A percentile compares a stretch with the other conserved stretches of the same genome.
These are phyloP conservation scores for Sphenopsis melanotis DNA, from an alignment of 2,797 vertebrate species.

Conservation along the genomic window DNA sequence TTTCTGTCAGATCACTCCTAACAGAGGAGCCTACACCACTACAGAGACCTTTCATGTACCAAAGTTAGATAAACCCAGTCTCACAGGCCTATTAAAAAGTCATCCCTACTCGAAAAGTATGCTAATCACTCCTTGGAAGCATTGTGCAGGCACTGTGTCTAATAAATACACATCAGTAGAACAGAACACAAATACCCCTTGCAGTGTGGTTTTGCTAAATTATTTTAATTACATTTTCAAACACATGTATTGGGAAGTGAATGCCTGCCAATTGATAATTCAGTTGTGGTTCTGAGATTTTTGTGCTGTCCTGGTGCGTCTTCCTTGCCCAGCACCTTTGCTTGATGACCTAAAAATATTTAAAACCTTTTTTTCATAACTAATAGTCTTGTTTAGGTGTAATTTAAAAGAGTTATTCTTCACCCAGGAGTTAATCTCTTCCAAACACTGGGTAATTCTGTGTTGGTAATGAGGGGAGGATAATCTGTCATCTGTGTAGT, in stretches of 20 bases:
- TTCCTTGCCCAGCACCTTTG: background rate
- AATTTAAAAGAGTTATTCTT: background rate
- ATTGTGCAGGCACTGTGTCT: background rate
- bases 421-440: background rate
- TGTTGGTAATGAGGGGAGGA: background rate
- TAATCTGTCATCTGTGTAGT: background rate
- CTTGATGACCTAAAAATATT: background rate
- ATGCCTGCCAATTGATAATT: background rate
- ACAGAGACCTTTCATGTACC: background rate
- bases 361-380: background rate
- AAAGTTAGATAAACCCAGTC: background rate
- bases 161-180: background rate
- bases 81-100: background rate
- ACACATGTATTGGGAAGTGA: background rate
- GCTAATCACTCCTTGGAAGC: background rate
- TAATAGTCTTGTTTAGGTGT: background rate
- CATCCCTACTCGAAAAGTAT: background rate
- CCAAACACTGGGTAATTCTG: background rate
- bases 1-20: background rate
- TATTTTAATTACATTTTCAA: slow-evolving; percentile 21
- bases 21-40: background rate
- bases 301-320: background rate
- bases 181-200: background rate
- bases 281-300: background rate
- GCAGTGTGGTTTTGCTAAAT: background rate